These are phyloP conservation scores for Tachina lurida DNA, from an alignment of 2,888 invertebrate genomes.

Conservation along the genomic window DNA sequence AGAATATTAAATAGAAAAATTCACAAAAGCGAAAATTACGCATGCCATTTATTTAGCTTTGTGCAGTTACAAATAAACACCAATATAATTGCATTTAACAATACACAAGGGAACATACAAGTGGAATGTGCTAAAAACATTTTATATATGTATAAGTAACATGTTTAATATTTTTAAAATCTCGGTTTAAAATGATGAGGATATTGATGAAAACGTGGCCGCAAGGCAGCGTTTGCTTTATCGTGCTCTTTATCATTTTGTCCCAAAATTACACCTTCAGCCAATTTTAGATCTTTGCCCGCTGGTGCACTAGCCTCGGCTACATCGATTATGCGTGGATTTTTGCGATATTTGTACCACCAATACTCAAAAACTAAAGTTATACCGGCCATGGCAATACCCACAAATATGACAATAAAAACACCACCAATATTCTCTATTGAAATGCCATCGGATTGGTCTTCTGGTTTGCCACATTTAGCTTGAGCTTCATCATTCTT, in stretches of 20 bases:
- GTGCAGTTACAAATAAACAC: slow-evolving; percentile 50
- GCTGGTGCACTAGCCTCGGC: slow-evolving; percentile 83
- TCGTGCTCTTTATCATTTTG: slow-evolving; percentile 79
- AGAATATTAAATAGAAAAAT: background rate
- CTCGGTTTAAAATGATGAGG: slow-evolving; percentile 80
- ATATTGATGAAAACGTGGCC: slow-evolving; percentile 81
- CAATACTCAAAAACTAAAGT: slow-evolving; percentile 97
- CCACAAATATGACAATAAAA: slow-evolving; percentile 98
- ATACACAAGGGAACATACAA: background rate
- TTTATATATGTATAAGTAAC: background rate
- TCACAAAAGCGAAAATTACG: background rate
- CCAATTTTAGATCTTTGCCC: slow-evolving; percentile 77
- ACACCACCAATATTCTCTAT: slow-evolving; percentile 99
- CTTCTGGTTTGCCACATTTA: slow-evolving; percentile 93
- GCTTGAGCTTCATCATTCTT: slow-evolving; percentile 90
- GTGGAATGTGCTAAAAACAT: slow-evolving; percentile 21
- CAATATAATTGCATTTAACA: slow-evolving; percentile 31
- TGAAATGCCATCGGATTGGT: slow-evolving; percentile 98
- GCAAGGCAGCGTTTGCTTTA: slow-evolving; percentile 79
- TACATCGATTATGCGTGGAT: slow-evolving; percentile 86
- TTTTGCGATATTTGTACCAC: slow-evolving; percentile 92
- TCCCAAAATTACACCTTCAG: slow-evolving; percentile 79
- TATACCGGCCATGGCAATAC: slow-evolving; percentile 94
- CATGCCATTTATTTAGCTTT: slow-evolving; percentile 14
- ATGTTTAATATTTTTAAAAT: slow-evolving; percentile 74